Evolutionary conservation across 2,113 vertebrate species (phyloP).

Genomic region (Myotis yumanensis): DNA sequence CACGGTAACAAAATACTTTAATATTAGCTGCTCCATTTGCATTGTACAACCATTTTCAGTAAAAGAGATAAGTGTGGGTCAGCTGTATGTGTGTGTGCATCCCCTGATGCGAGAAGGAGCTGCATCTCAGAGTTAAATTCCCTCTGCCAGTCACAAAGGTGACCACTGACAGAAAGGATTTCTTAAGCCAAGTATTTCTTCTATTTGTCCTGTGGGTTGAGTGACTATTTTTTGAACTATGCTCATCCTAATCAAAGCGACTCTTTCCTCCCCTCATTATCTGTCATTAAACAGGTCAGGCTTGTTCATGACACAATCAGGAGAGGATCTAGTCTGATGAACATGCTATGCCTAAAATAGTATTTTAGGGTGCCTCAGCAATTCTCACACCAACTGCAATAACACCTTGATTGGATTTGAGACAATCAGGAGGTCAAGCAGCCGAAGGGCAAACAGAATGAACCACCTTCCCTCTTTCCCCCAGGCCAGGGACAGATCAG

Average conservation of each 20-base stretch:
- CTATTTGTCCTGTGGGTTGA: not conserved
- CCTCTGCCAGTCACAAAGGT: not conserved
- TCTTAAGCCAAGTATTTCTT: not conserved
- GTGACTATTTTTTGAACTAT: not conserved
- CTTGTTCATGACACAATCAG: not conserved
- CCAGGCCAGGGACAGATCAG: not conserved
- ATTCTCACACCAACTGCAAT: not conserved
- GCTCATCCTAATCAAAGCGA: slow-evolving; percentile 10
- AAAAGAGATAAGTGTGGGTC: not conserved
- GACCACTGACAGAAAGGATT: not conserved
- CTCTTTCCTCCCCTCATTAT: not conserved
- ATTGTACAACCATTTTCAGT: not conserved
- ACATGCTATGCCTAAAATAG: not conserved
- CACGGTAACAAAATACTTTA: not conserved
- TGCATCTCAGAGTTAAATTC: not conserved
- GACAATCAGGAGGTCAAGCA: not conserved
- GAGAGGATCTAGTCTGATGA: not conserved
- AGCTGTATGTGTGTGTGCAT: rapidly evolving
- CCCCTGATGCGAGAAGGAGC: rapidly evolving
- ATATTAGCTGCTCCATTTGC: not conserved
- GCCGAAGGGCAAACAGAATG: not conserved
- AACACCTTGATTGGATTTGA: not conserved
- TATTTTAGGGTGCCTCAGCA: not conserved
- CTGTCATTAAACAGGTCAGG: not conserved
- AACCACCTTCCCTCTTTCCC: not conserved